phyloP scores from a whole-genome alignment of 2,888 invertebrate species.

The Blastobasis lacticolella region DNA sequence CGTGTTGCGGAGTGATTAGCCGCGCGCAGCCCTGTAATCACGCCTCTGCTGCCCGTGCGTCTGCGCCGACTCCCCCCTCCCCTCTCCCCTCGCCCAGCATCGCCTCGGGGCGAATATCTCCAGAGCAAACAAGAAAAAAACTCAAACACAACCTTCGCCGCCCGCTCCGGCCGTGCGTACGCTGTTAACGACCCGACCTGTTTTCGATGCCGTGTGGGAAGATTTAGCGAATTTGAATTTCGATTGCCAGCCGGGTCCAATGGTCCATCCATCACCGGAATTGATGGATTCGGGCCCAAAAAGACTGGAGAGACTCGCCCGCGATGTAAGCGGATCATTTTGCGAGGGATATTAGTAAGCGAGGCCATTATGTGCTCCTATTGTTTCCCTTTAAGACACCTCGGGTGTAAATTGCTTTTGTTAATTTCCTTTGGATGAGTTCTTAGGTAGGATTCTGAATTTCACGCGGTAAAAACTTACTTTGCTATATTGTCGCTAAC shows the following conservation, averaged over 20 bases:
- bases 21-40: slow-evolving; percentile 66
- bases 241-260: slow-evolving; percentile 56
- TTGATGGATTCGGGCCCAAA: slow-evolving; percentile 72
- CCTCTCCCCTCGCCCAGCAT: slow-evolving; percentile 17
- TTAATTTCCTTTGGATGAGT: neutral
- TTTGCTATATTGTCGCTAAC: too few species aligned
- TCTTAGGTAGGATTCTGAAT: neutral
- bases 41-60: slow-evolving; percentile 63
- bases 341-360: slow-evolving; percentile 56
- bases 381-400: slow-evolving; percentile 29
- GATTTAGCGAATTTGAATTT: slow-evolving; percentile 74
- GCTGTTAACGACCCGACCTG: slow-evolving; percentile 68
- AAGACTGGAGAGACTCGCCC: slow-evolving; percentile 49
- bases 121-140: slow-evolving; percentile 59
- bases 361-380: slow-evolving; percentile 48
- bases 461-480: neutral
- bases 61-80: slow-evolving; percentile 50
- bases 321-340: slow-evolving; percentile 64
- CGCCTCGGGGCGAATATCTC: slow-evolving; percentile 56
- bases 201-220: slow-evolving; percentile 68
- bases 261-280: slow-evolving; percentile 69
- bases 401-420: slow-evolving; percentile 10
- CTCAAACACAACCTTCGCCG: slow-evolving; percentile 37
- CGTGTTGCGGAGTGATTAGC: slow-evolving; percentile 66
- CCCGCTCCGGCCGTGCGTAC: slow-evolving; percentile 33